Evolutionary conservation across 2,113 vertebrate genomes (phyloP), one percentile per base, ranked within the genome.

Genomic region (Labeo rohita): DNA sequence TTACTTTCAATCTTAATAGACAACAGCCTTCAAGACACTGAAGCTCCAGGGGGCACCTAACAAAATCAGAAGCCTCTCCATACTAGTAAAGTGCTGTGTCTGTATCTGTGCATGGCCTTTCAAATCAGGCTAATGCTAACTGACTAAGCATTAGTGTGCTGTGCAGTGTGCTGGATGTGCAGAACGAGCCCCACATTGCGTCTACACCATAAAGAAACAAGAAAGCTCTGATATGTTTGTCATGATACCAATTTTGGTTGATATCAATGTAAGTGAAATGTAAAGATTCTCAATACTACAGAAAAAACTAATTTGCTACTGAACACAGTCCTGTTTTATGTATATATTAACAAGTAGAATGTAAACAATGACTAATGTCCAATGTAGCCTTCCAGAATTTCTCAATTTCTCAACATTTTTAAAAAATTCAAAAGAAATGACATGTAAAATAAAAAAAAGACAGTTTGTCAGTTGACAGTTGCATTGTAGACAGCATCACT

Each of bases 71-170:
- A 80, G 39, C 39, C 56, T 65, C 59, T 81, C 45, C 15, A 81
- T 54, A 72, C 79, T 78, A 43, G 16, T 79, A 50, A 36, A 80
- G 34, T 87, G 86, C 78, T 83, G 66, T 80, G 76, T 66, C n/a
- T 82, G 72, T 61, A 65, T 75, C 59, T 56, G 83, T 18, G 3
- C 3, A 56, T 45, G 61, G 43, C 18, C 13, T 54, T 49, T 85
- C n/a, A 84, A 89, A 89, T 89, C 84, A 89, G 77, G 43, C 52
- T 84, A 89, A 89, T 89, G 81, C 80, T 84, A 80, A 88, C 81
- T 88, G 84, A 86, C 81, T 88, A 88, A 84, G 86, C 89, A 88
- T 61, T 73, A 84, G 76, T 18, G n/a, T n/a, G n/a, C n/a, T n/a
- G n/a, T n/a, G 47, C 36, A 50, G 76, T 76, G 45, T 70, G 76